Conservation (phyloP, 2,888 invertebrate species). For the Leptogaster cylindrica region DNA sequence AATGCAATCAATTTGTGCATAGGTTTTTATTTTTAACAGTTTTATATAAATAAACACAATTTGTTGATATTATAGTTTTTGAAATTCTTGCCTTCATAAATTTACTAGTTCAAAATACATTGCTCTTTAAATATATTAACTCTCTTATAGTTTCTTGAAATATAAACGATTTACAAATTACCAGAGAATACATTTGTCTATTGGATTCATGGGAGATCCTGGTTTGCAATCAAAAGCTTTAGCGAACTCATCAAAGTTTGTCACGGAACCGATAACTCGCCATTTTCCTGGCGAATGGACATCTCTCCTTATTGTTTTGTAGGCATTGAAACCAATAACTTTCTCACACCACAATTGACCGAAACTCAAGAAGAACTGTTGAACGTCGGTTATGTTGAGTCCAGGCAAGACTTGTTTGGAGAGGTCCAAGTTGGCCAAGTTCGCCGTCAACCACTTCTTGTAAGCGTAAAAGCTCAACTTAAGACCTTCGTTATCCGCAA, state of each 20-base stretch:
- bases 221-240: conserved; percentile 17
- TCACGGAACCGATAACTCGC: conserved; percentile 32
- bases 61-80: no score
- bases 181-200: conserved; percentile 18
- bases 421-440: background rate
- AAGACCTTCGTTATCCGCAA: conserved; percentile 45
- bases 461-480: conserved; percentile 39
- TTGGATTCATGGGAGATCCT: conserved; percentile 28
- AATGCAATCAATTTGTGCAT: no score
- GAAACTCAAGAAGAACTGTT: conserved; percentile 37
- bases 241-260: conserved; percentile 32
- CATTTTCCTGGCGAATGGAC: conserved; percentile 1
- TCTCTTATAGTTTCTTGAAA: background rate
- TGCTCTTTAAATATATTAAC: background rate
- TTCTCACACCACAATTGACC: conserved; percentile 38
- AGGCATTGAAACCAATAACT: background rate
- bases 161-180: background rate
- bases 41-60: no score
- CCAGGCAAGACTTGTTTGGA: background rate
- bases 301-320: background rate
- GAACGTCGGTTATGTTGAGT: background rate
- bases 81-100: no score
- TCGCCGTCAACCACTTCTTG: background rate
- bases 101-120: no score
- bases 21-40: no score